Evolutionary conservation across 2,113 vertebrate species (phyloP), one percentile per base, ranked within the genome.

Genomic region (Chlorodrepanis virens): DNA sequence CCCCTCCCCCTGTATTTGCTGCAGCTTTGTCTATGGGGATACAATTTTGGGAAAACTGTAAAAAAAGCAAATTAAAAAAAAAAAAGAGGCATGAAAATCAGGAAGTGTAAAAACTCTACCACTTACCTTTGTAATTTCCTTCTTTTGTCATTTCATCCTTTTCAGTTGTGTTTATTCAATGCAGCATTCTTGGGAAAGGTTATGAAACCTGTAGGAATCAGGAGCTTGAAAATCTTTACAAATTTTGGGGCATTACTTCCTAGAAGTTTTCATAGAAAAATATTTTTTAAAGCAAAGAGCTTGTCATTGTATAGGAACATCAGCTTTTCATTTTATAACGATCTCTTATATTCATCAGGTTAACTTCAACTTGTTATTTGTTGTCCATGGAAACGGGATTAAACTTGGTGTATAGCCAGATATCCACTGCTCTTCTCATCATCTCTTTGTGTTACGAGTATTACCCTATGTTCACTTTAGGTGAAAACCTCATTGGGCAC

Each of bases 371-470:
- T 47, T 71, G 29, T 44, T 81, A 42, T 61, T 87, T 90, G 2
- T 37, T 75, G 6, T 45, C 24, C 1, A 1, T 45, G 25, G 20
- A 19, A 53, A 9, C 3, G 8, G 3, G 2, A 3, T 60, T 86
- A 60, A 90, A 57, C 18, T 61, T 33, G 18, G 10, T 31, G 15
- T 28, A 29, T 35, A 78, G 20, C 33, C 47, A 87, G 8, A 64
- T 14, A 29, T 68, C 72, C 19, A 70, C 29, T 67, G 40, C 9
- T 88, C 11, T 63, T 85, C 37, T 49, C 18, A 87, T 86, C 63
- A 59, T 22, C 6, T 49, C 45, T n/a, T 27, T 59, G 29, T 70
- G 12, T 10, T 44, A 52, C 4, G 45, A 79, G 14, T 10, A 25
- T 8, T 84, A 92, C 17, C 9, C 4, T 29, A 39, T 17, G 27